Percentiles rank a stretch among this genome's conserved stretches.
phyloP scores from a whole-genome alignment of 1,140 invertebrate genomes.

The Armadillidium nasatum region DNA sequence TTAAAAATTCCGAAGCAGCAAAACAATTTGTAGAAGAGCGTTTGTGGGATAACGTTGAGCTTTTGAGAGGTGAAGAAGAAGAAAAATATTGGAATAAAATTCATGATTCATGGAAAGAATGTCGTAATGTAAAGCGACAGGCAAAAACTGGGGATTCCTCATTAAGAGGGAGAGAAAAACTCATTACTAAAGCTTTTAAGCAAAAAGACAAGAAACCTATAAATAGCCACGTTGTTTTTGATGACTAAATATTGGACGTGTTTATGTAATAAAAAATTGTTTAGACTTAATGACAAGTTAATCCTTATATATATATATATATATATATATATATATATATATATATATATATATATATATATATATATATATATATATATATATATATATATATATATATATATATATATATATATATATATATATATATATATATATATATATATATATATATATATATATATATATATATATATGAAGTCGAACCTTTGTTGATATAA shows the following conservation, averaged over 20 bases:
- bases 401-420: no score
- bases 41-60: constrained; percentile 32
- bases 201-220: constrained; percentile 26
- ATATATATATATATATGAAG: no score
- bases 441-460: no score
- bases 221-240: constrained; percentile 31
- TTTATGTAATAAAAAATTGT: no score
- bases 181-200: constrained; percentile 27
- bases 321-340: no score
- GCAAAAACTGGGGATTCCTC: neutral
- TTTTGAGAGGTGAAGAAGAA: constrained; percentile 29
- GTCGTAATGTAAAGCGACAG: constrained; percentile 18
- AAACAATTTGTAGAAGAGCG: constrained; percentile 23
- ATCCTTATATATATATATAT: neutral
- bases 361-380: no score
- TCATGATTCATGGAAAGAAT: constrained; percentile 21
- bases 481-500: no score
- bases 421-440: no score
- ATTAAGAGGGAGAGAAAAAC: constrained; percentile 32
- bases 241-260: constrained; percentile 20
- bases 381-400: no score
- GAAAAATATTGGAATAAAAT: constrained; percentile 33
- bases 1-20: constrained; percentile 24
- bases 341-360: no score
- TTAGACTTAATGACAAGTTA: no score